phyloP scores from a whole-genome alignment of 1,140 invertebrate genomes.

The Planococcus citri region DNA sequence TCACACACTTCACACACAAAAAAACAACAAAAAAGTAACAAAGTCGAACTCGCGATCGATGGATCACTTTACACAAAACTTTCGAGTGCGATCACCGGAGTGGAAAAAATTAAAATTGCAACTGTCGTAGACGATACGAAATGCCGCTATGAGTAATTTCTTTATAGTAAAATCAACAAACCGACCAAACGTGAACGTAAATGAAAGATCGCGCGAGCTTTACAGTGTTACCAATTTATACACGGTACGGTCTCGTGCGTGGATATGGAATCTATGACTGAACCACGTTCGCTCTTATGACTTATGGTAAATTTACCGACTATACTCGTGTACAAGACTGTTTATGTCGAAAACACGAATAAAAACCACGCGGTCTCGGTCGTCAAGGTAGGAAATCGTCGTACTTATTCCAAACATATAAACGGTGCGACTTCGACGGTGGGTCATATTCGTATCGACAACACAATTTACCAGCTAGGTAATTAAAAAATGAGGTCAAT shows the following conservation, averaged over 20 bases:
- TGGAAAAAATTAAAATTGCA: too few species aligned
- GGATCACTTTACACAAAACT: neutral
- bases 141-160: too few species aligned
- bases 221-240: neutral
- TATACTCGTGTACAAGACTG: neutral
- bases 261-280: too few species aligned
- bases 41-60: neutral
- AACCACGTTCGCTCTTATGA: too few species aligned
- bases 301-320: too few species aligned
- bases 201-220: too few species aligned
- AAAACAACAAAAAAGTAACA: neutral
- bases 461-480: neutral
- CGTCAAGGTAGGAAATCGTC: neutral
- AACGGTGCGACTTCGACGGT: neutral
- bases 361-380: neutral
- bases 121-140: too few species aligned
- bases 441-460: neutral
- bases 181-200: too few species aligned
- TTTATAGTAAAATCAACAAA: too few species aligned
- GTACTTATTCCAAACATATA: too few species aligned
- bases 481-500: neutral
- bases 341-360: neutral
- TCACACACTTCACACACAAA: too few species aligned
- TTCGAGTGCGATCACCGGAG: neutral
- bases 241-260: too few species aligned